Percentiles rank a stretch among this genome's conserved stretches.
Evolutionary conservation across 2,113 vertebrate species (phyloP).

Genomic region (Dolichotis patagonum): DNA sequence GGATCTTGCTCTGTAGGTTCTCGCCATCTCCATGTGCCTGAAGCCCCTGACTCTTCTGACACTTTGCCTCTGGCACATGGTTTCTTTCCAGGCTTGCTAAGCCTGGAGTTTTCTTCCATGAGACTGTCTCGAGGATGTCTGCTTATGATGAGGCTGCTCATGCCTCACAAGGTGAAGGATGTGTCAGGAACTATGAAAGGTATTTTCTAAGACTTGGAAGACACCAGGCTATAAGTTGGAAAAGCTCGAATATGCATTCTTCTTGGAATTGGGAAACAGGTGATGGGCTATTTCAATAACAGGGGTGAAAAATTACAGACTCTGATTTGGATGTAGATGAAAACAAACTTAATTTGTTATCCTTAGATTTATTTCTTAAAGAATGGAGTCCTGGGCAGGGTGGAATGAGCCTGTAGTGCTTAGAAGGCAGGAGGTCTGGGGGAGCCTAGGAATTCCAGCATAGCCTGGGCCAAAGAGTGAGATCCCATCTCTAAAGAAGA

Average conservation of each 20-base stretch:
- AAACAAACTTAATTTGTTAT: background rate
- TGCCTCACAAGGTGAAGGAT: background rate
- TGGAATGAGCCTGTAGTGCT: background rate
- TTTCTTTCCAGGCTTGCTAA: background rate
- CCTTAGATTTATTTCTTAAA: conserved; percentile 29
- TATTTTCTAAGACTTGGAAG: conserved; percentile 15
- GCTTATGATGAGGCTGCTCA: background rate
- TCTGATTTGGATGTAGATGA: background rate
- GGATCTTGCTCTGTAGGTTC: background rate
- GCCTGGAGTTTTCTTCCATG: background rate
- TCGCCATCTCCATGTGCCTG: no score
- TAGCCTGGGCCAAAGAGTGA: background rate
- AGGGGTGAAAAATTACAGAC: conserved; percentile 24
- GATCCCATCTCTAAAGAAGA: background rate
- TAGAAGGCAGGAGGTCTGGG: background rate
- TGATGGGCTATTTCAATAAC: background rate
- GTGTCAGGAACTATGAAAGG: background rate
- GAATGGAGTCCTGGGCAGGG: background rate
- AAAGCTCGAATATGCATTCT: conserved; percentile 44
- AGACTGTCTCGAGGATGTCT: background rate
- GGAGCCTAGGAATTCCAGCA: background rate
- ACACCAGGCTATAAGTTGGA: background rate
- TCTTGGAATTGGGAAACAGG: background rate
- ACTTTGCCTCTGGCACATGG: background rate
- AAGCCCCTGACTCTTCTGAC: background rate